Percentiles rank a stretch among this genome's conserved stretches.
Conservation (phyloP, 2,888 invertebrate species). For the Exephanes ischioxanthus region DNA sequence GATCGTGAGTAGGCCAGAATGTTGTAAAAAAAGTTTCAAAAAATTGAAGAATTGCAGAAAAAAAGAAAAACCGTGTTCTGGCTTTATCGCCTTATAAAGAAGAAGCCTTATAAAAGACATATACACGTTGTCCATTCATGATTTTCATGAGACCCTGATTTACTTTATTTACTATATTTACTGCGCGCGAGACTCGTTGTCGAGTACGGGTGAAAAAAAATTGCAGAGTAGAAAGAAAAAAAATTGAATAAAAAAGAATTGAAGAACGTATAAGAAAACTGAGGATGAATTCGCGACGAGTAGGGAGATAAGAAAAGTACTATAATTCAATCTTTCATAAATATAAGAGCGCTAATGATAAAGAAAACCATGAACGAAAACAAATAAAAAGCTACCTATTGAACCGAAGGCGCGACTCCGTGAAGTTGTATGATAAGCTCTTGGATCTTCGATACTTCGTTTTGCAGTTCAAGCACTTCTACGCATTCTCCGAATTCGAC, state of each 20-base stretch:
- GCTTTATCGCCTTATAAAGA: too few relatives aligned
- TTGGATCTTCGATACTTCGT: conserved; percentile 93
- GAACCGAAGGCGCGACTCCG: conserved; percentile 92
- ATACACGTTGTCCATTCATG: neutral
- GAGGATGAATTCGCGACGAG: neutral
- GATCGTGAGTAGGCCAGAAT: too few relatives aligned
- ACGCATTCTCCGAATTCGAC: conserved; percentile 96
- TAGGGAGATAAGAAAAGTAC: conserved; percentile 26
- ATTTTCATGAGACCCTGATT: conserved; percentile 42
- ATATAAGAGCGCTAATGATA: conserved; percentile 69
- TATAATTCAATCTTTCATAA: conserved; percentile 27
- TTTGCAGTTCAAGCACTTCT: conserved; percentile 93
- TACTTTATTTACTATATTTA: conserved; percentile 46
- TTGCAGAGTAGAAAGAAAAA: conserved; percentile 68
- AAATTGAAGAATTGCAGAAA: too few relatives aligned
- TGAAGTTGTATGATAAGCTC: conserved; percentile 95
- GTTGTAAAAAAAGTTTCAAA: neutral
- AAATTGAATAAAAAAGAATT: neutral
- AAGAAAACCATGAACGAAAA: conserved; percentile 79
- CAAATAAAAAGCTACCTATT: conserved; percentile 85
- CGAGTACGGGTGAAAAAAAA: conserved; percentile 55
- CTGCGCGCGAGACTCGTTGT: conserved; percentile 40
- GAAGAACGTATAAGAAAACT: conserved; percentile 83
- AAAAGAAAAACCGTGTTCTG: neutral
- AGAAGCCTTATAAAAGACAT: too few relatives aligned